Percentiles rank a stretch among this genome's conserved stretches.
Evolutionary conservation across 1,140 invertebrate genomes (phyloP).

Genomic region (Zaprionus vittiger): DNA sequence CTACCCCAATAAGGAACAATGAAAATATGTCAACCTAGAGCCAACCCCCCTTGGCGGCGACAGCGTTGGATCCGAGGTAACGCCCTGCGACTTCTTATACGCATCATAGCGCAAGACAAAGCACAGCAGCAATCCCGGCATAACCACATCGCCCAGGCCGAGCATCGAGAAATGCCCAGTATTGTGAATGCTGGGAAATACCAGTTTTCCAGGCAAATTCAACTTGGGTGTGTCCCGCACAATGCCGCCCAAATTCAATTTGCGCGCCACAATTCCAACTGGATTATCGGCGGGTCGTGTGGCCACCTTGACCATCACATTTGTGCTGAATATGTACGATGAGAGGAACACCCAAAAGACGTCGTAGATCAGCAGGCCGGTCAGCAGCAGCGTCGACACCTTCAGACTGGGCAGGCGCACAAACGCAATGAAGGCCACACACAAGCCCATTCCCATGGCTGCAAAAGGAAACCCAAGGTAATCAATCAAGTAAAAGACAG

Average conservation of each 20-base stretch:
- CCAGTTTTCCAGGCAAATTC: constrained; percentile 97
- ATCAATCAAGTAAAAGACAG: not conserved
- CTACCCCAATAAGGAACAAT: constrained; percentile 97
- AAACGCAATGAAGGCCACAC: constrained; percentile 98
- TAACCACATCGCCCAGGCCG: constrained; percentile 97
- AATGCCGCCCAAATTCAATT: constrained; percentile 94
- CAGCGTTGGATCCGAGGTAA: constrained; percentile 79
- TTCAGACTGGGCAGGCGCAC: constrained; percentile 97
- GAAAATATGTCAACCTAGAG: constrained; percentile 93
- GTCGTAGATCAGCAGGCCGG: constrained; percentile 97
- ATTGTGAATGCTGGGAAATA: constrained; percentile 98
- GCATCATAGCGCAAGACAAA: constrained; percentile 98
- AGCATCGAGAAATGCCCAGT: constrained; percentile 98
- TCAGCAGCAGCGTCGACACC: constrained; percentile 97
- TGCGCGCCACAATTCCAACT: constrained; percentile 95
- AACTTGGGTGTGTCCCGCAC: constrained; percentile 96
- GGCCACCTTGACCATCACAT: constrained; percentile 97
- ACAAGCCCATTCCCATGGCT: constrained; percentile 98
- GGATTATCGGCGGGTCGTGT: constrained; percentile 97
- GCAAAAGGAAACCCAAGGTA: constrained; percentile 50
- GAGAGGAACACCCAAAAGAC: constrained; percentile 99
- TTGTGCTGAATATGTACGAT: constrained; percentile 98
- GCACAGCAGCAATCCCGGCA: constrained; percentile 98
- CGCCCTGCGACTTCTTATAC: constrained; percentile 93
- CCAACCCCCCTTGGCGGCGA: constrained; percentile 84